phyloP scores from a whole-genome alignment of 2,113 vertebrate genomes.

The Diphyllodes magnificus region DNA sequence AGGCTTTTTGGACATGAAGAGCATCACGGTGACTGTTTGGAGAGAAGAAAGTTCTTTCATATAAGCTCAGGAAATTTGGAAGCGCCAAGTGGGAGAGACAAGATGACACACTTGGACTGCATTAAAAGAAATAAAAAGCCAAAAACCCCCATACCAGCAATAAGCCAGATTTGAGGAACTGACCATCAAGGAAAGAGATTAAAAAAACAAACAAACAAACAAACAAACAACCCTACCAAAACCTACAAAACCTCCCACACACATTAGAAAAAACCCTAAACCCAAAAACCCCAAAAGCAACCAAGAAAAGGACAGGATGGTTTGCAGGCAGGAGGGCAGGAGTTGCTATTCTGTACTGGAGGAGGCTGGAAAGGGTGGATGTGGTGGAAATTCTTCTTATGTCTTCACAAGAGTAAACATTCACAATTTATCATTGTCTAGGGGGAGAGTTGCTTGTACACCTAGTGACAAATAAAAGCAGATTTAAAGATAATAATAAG shows the following conservation, averaged over 20 bases:
- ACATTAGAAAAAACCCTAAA: neutral
- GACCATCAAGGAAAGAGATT: neutral
- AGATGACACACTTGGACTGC: neutral
- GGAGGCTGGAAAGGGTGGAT: neutral
- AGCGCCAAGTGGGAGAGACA: neutral
- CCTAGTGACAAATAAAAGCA: neutral
- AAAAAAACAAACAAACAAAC: neutral
- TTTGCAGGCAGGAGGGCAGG: neutral
- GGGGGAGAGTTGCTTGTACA: neutral
- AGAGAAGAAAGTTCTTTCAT: neutral
- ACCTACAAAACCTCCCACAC: no score
- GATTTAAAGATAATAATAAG: neutral
- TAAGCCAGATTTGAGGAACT: neutral
- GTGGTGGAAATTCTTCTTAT: neutral
- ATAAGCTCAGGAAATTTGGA: neutral
- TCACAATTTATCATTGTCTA: neutral
- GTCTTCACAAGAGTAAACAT: neutral
- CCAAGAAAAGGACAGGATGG: neutral
- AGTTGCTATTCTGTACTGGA: neutral
- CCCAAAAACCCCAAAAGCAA: neutral
- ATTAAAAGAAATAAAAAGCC: neutral
- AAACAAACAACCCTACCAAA: neutral
- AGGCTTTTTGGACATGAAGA: neutral
- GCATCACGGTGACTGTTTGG: neutral
- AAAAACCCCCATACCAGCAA: neutral